Conservation (phyloP, 2,888 invertebrate genomes). For the Clanis bilineata region DNA sequence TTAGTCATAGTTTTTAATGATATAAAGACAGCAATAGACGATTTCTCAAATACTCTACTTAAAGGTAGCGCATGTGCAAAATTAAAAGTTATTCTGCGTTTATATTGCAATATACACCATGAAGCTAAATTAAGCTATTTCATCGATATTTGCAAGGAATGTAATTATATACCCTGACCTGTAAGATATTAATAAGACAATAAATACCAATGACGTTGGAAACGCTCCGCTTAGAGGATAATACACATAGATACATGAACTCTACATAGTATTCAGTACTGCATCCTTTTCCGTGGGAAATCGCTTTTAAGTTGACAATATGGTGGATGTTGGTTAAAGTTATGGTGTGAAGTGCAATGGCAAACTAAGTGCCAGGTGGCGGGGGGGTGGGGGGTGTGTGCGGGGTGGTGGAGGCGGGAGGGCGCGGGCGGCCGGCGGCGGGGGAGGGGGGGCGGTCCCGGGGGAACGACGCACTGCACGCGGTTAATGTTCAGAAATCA, state of each 20-base stretch:
- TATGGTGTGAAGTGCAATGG: conserved; percentile 33
- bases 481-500: conserved; percentile 83
- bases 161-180: too few species aligned
- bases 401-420: conserved; percentile 34
- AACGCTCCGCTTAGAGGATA: too few species aligned
- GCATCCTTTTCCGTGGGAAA: conserved; percentile 40
- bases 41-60: too few species aligned
- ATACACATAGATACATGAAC: neutral
- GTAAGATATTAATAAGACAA: too few species aligned
- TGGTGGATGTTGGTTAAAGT: conserved; percentile 61
- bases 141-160: too few species aligned
- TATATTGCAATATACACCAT: too few species aligned
- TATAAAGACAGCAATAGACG: too few species aligned
- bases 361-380: conserved; percentile 36
- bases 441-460: conserved; percentile 38
- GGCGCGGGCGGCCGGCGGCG: conserved; percentile 37
- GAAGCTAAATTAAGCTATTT: too few species aligned
- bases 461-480: conserved; percentile 55
- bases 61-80: too few species aligned
- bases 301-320: conserved; percentile 75
- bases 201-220: too few species aligned
- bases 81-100: too few species aligned
- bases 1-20: too few species aligned
- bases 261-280: neutral
- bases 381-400: conserved; percentile 37